Evolutionary conservation across 2,113 vertebrate genomes (phyloP), one percentile per base, ranked within the genome.

Genomic region (Protomyctophum bolini): DNA sequence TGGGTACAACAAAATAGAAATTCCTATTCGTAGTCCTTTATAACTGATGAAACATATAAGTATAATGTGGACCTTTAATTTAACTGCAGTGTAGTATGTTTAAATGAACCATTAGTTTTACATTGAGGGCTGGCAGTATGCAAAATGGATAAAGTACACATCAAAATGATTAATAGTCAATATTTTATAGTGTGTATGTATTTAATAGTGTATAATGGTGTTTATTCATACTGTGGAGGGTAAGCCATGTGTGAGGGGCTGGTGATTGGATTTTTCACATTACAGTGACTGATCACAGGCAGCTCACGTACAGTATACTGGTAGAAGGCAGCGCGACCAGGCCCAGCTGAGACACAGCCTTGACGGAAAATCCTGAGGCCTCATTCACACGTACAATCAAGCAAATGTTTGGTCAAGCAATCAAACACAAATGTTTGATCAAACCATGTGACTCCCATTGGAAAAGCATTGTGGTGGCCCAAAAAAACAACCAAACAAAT

Each of bases 251-350:
- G n/a, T 70, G 63, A 88, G 69, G 59, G 59, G 57, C 68, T 69
- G 76, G 14, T 58, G 80, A 85, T 71, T 89, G 70, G 79, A 86
- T 89, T 81, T 70, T 84, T 86, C 73, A 64, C 77, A 80, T 88
- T 71, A 63, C 77, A 79, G 65, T 73, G 82, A 83, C 72, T 80
- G 80, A 89, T 86, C 82, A 66, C 80, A 86, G 76, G 21, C 21
- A 21, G 21, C 21, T 21, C 59, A 64, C 76, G 70, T 79, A 21
- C 73, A 70, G 70, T 79, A 21, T 74, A 70, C 70, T 3, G 66
- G 74, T 73, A 83, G 76, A 83, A 83, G 79, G 82, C 66, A 52
- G 72, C 63, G 33, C 57, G 80, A 90, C 74, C 76, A 55, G 51
- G 48, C 12, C 62, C 84, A 83, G 79, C 80, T 83, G 86, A 83